Evolutionary conservation across 2,888 invertebrate species (phyloP), one percentile per base, ranked within the genome.

Genomic region (Seira ritae): DNA sequence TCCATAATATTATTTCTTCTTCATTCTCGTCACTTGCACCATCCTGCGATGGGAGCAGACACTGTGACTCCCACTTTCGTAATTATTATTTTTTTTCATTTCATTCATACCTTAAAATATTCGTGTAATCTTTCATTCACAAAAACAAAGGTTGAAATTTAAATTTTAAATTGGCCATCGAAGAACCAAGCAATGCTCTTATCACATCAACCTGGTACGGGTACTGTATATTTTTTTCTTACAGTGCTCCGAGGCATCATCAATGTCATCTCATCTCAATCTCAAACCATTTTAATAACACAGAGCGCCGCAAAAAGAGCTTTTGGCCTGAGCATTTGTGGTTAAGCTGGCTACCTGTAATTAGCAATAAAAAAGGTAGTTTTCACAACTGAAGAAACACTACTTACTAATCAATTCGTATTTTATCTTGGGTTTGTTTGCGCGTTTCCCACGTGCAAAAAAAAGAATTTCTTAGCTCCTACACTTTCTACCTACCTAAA

Each of bases 181-280:
- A n/a, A n/a, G n/a, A n/a, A n/a, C n/a, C n/a, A n/a, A n/a, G n/a
- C n/a, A n/a, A n/a, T n/a, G n/a, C n/a, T n/a, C n/a, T n/a, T n/a
- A n/a, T n/a, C n/a, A n/a, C n/a, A n/a, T n/a, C n/a, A n/a, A n/a
- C n/a, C n/a, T n/a, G n/a, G n/a, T n/a, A n/a, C n/a, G n/a, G n/a
- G n/a, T n/a, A n/a, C n/a, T n/a, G n/a, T n/a, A n/a, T n/a, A n/a
- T n/a, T n/a, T n/a, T n/a, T n/a, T n/a, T n/a, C n/a, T n/a, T n/a
- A n/a, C n/a, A n/a, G n/a, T n/a, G 74, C 74, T 65, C 46, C 17
- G 6, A 74, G 74, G 74, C 42, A 74, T 65, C 65, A 74, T 74
- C 74, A 74, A 74, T 74, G 74, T 74, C 74, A 74, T 74, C 74
- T 46, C 23, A 42, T 62, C 62, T 73, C 17, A 20, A 15, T 65